A percentile compares a stretch with the other conserved stretches of the same genome.
These are phyloP conservation scores for Ormyrus rosae DNA, from an alignment of 2,888 invertebrate genomes.

Conservation along the genomic window DNA sequence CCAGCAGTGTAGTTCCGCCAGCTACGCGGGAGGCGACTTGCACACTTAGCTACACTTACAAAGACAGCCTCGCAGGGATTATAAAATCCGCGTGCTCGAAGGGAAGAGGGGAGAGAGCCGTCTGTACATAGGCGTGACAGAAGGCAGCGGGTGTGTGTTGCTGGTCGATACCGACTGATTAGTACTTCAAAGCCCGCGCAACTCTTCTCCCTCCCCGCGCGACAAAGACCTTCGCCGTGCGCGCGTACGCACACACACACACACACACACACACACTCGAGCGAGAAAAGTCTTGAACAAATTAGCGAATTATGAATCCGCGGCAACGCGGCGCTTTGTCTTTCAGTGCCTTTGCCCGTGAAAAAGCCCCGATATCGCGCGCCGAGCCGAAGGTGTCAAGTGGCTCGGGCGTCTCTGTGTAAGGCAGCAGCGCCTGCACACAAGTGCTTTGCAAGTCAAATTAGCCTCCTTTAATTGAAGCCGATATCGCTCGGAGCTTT, in stretches of 20 bases:
- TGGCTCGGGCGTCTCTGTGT: slow-evolving; percentile 57
- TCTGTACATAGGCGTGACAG: slow-evolving; percentile 47
- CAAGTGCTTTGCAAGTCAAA: slow-evolving; percentile 70
- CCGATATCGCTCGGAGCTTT: slow-evolving; percentile 53
- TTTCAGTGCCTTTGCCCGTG: slow-evolving; percentile 49
- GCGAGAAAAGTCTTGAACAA: slow-evolving; percentile 70
- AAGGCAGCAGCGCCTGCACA: slow-evolving; percentile 61
- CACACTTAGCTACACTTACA: neutral
- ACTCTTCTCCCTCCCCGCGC: slow-evolving; percentile 1
- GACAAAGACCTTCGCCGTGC: neutral
- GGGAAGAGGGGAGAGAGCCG: neutral
- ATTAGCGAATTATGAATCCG: slow-evolving; percentile 73
- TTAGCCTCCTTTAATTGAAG: slow-evolving; percentile 67
- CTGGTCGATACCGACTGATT: slow-evolving; percentile 70
- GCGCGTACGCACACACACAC: neutral
- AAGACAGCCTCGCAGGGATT: neutral
- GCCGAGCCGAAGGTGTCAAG: slow-evolving; percentile 42
- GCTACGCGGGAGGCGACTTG: slow-evolving; percentile 4
- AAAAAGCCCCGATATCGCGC: slow-evolving; percentile 44
- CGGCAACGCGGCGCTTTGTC: slow-evolving; percentile 43
- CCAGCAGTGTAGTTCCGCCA: neutral
- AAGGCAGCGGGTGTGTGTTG: slow-evolving; percentile 56
- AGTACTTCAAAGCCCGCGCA: slow-evolving; percentile 70
- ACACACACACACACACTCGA: slow-evolving; percentile 56
- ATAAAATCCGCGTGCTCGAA: slow-evolving; percentile 28